Conservation (phyloP, 2,888 invertebrate genomes). For the Pollenia griseotomentosa region DNA sequence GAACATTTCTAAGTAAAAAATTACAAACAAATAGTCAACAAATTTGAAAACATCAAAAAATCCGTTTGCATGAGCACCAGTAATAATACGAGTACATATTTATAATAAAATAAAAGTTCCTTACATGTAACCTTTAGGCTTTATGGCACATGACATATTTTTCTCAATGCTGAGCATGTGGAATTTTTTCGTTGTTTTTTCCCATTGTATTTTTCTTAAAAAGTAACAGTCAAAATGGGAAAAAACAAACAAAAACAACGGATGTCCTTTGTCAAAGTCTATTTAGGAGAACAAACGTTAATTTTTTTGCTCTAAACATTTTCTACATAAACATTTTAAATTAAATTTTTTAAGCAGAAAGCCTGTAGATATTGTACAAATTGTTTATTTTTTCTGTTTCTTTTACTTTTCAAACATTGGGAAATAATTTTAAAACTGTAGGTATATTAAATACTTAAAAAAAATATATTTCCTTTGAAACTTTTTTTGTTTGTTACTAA, state of each 20-base stretch:
- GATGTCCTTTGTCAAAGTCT: conserved; percentile 50
- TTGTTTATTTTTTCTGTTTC: too few species aligned
- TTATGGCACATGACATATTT: conserved; percentile 49
- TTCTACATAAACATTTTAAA: neutral
- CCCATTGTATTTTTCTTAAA: neutral
- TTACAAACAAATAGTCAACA: conserved; percentile 5
- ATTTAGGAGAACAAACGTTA: neutral
- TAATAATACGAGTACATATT: neutral
- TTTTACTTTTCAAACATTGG: too few species aligned
- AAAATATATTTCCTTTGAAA: too few species aligned
- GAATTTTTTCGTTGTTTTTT: neutral
- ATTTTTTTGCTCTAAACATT: neutral
- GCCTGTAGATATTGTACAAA: too few species aligned
- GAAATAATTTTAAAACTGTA: too few species aligned
- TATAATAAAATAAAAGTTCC: conserved; percentile 6
- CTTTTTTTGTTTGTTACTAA: too few species aligned
- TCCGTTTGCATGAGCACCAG: neutral
- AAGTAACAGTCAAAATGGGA: neutral
- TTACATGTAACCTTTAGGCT: conserved; percentile 17
- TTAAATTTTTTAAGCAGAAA: too few species aligned
- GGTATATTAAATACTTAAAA: too few species aligned
- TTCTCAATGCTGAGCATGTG: conserved; percentile 8
- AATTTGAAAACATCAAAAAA: conserved; percentile 20
- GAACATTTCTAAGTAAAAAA: neutral
- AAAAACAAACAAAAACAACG: conserved; percentile 33